Percentiles rank a stretch among this genome's conserved stretches.
These are phyloP conservation scores for Ceyx erithaca DNA, from an alignment of 2,797 vertebrate species.

Conservation along the genomic window DNA sequence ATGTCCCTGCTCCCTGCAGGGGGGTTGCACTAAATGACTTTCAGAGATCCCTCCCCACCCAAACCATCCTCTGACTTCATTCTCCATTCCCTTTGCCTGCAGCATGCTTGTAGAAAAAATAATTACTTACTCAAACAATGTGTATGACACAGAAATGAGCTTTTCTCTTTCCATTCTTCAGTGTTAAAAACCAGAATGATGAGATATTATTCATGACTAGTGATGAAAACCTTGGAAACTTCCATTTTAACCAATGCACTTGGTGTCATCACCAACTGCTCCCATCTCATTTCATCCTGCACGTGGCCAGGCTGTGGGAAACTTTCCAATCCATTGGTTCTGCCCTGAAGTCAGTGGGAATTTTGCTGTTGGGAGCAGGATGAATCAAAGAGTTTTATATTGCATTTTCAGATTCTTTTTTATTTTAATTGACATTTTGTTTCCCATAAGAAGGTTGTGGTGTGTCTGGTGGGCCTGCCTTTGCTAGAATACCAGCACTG, in stretches of 20 bases:
- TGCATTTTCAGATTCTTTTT: slow-evolving; percentile 50
- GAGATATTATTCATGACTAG: fast-evolving
- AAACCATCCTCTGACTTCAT: background rate
- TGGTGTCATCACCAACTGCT: fast-evolving
- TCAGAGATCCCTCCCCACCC: background rate
- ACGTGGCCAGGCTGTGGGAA: fast-evolving
- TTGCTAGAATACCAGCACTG: background rate
- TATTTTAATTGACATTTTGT: background rate
- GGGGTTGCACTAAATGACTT: background rate
- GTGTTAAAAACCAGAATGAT: fast-evolving
- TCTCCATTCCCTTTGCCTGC: fast-evolving
- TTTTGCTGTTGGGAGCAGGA: background rate
- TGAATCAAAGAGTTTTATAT: slow-evolving; percentile 32
- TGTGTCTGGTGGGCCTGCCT: background rate
- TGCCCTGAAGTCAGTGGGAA: background rate
- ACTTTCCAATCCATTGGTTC: fast-evolving
- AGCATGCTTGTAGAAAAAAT: fast-evolving
- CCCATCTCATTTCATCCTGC: fast-evolving
- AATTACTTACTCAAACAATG: fast-evolving
- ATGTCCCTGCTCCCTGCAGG: background rate
- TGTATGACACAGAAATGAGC: fast-evolving
- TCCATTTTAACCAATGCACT: background rate
- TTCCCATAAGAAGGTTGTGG: slow-evolving; percentile 37
- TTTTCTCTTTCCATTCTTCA: background rate
- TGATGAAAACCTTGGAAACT: no score